These are phyloP conservation scores for Microdon myrmicae DNA, from an alignment of 2,888 invertebrate genomes.

Conservation along the genomic window DNA sequence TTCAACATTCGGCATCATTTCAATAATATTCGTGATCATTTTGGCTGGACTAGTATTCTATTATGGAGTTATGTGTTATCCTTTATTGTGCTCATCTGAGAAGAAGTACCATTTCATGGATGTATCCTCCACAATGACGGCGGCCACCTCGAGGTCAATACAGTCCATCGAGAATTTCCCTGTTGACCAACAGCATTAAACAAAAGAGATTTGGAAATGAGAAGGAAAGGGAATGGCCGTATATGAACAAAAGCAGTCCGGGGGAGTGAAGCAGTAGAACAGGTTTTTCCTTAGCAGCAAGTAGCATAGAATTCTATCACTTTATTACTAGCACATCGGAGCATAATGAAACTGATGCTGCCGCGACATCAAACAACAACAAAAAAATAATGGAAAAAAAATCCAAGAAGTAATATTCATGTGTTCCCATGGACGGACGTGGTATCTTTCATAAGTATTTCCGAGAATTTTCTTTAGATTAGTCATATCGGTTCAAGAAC, in stretches of 20 bases:
- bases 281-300: slow-evolving; percentile 31
- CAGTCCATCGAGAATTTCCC: slow-evolving; percentile 65
- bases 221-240: not conserved
- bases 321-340: slow-evolving; percentile 2
- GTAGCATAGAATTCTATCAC: slow-evolving; percentile 21
- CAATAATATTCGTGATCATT: slow-evolving; percentile 62
- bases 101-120: slow-evolving; percentile 66
- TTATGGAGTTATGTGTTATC: slow-evolving; percentile 75
- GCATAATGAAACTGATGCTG: slow-evolving; percentile 8
- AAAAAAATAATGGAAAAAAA: not conserved
- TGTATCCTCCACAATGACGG: slow-evolving; percentile 64
- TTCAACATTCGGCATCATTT: slow-evolving; percentile 75
- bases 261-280: slow-evolving; percentile 28
- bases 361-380: not conserved
- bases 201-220: slow-evolving; percentile 7
- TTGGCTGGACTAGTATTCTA: slow-evolving; percentile 68
- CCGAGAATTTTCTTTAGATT: slow-evolving; percentile 15
- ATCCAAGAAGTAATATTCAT: slow-evolving; percentile 17
- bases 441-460: slow-evolving; percentile 6
- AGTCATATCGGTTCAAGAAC: slow-evolving; percentile 16
- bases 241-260: not conserved
- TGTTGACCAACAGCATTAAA: slow-evolving; percentile 61
- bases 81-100: slow-evolving; percentile 69
- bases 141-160: slow-evolving; percentile 65
- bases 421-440: slow-evolving; percentile 3